A percentile compares a stretch with the other conserved stretches of the same genome.
phyloP scores from a whole-genome alignment of 1,140 invertebrate species.

The Geopemphigus sp. region DNA sequence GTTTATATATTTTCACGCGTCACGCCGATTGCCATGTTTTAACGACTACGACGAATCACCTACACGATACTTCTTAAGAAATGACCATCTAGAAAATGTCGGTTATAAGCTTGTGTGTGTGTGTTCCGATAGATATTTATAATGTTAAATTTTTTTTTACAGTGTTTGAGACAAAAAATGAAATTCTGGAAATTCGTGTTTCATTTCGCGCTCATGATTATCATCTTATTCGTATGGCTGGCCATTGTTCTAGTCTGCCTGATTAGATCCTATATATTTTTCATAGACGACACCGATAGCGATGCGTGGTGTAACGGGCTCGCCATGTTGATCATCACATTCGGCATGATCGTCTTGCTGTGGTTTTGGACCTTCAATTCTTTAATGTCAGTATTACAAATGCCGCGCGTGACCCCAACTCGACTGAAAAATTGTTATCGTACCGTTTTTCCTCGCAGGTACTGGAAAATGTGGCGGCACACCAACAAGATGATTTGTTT shows the following conservation, averaged over 20 bases:
- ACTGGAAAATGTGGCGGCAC: not conserved
- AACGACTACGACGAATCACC: too few relatives aligned
- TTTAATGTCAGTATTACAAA: slow-evolving; percentile 57
- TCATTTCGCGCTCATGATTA: not conserved
- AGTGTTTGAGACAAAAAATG: too few relatives aligned
- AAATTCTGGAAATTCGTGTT: too few relatives aligned
- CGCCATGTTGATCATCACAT: slow-evolving; percentile 7
- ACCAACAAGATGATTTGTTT: not conserved
- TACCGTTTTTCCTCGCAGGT: not conserved
- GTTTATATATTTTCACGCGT: too few relatives aligned
- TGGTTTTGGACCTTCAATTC: slow-evolving; percentile 20
- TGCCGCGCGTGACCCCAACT: too few relatives aligned
- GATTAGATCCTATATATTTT: not conserved
- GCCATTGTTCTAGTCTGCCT: not conserved
- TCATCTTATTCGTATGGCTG: not conserved
- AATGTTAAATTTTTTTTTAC: too few relatives aligned
- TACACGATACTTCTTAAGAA: too few relatives aligned
- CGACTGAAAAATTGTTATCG: not conserved
- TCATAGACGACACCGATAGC: not conserved
- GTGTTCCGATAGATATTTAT: too few relatives aligned
- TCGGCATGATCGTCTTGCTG: not conserved
- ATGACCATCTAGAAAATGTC: too few relatives aligned
- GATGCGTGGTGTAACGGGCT: not conserved
- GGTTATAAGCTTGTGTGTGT: too few relatives aligned
- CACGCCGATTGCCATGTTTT: too few relatives aligned